A percentile compares a stretch with the other conserved stretches of the same genome.
phyloP scores from a whole-genome alignment of 2,797 vertebrate genomes.

The Melanotaenia boesemani region DNA sequence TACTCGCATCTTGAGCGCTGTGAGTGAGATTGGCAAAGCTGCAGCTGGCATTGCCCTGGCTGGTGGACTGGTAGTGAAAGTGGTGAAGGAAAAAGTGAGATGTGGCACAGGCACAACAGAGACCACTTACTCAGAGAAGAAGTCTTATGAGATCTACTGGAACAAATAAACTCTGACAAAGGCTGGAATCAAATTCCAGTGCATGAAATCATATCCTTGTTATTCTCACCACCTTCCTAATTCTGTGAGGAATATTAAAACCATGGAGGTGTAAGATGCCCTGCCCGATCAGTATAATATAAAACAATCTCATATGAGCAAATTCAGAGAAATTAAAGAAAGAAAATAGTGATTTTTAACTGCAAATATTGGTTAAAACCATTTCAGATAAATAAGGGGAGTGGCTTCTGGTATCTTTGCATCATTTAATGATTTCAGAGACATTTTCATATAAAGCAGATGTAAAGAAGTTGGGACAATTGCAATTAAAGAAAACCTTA shows the following conservation, averaged over 20 bases:
- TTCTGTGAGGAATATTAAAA: neutral
- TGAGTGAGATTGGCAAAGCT: constrained; percentile 78
- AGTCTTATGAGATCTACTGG: constrained; percentile 80
- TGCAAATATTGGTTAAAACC: neutral
- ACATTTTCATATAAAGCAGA: constrained; percentile 1
- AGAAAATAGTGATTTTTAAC: neutral
- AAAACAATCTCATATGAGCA: neutral
- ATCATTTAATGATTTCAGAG: constrained; percentile 1
- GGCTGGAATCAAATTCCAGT: neutral
- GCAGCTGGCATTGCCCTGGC: constrained; percentile 72
- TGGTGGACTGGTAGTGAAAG: constrained; percentile 78
- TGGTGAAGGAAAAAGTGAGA: constrained; percentile 80
- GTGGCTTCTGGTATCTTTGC: neutral
- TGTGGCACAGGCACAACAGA: constrained; percentile 46
- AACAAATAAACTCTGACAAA: constrained; percentile 70
- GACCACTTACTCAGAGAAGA: constrained; percentile 68
- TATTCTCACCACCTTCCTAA: neutral
- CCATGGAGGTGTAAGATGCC: neutral
- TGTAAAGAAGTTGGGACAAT: neutral
- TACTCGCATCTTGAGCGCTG: constrained; percentile 53
- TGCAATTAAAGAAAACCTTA: neutral
- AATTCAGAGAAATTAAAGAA: neutral
- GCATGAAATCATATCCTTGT: constrained; percentile 1
- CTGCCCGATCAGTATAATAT: neutral
- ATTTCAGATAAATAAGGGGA: constrained; percentile 1